These are phyloP conservation scores for Matsumurasca onukii DNA, from an alignment of 1,140 invertebrate genomes.

Conservation along the genomic window DNA sequence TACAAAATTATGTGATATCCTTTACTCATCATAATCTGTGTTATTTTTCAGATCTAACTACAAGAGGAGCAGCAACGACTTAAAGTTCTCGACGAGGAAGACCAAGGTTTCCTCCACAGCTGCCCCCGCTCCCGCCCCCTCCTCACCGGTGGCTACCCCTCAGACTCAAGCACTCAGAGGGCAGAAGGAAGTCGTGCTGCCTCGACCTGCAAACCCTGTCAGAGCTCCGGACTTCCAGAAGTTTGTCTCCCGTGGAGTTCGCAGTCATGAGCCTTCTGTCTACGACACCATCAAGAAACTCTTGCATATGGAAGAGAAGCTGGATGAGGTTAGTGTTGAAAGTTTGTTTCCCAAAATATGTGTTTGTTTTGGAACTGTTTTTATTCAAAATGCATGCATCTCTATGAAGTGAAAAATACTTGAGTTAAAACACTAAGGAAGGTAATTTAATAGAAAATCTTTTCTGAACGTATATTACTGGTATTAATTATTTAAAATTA, in stretches of 20 bases:
- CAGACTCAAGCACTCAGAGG: slow-evolving; percentile 47
- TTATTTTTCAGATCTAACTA: slow-evolving; percentile 1
- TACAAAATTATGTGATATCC: background rate
- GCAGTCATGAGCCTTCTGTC: slow-evolving; percentile 48
- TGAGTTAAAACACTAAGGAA: too few relatives aligned
- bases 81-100: slow-evolving; percentile 23
- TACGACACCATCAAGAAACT: slow-evolving; percentile 58
- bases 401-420: too few relatives aligned
- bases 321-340: slow-evolving; percentile 22
- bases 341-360: too few relatives aligned
- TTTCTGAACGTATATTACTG: too few relatives aligned
- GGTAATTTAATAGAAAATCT: too few relatives aligned
- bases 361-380: too few relatives aligned
- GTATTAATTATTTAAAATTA: too few relatives aligned
- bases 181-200: slow-evolving; percentile 61
- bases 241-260: slow-evolving; percentile 2
- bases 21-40: background rate
- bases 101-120: slow-evolving; percentile 31
- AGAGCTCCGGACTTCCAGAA: slow-evolving; percentile 50
- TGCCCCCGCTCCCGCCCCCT: slow-evolving; percentile 37
- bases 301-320: slow-evolving; percentile 51
- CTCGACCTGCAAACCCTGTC: slow-evolving; percentile 55
- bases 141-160: slow-evolving; percentile 34
- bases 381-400: too few relatives aligned
- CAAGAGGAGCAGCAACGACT: slow-evolving; percentile 22